Base-by-base conservation (phyloP, 1,140 invertebrate genomes). In the Aradophagus sp. region DNA sequence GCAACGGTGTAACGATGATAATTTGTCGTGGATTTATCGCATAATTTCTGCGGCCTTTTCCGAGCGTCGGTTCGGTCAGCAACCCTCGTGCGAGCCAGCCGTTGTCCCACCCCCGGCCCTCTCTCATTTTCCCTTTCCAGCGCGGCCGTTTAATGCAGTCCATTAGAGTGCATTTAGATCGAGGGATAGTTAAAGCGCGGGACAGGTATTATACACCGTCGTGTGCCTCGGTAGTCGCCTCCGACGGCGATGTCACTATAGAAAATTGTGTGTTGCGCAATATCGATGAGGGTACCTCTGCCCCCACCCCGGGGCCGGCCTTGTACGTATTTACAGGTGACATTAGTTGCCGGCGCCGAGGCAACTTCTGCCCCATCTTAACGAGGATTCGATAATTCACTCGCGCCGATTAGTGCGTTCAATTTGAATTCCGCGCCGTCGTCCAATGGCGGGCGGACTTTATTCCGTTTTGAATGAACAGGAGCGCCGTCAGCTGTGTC, bases 151-250 rank as follows among this genome's bases (percentile, higher is more conserved):
- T 80, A 80, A 78, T 77, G 75, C 78, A 75, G 78, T 75, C 78
- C 77, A 77, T 76, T 76, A 82, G 81, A 82, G 82, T 82, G 80
- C 81, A 83, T 84, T 83, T 84, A 82, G 81, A 84, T 84, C 80
- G 77, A 76, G 78, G 77, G 79, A 83, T 84, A 81, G 81, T 82
- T 83, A 79, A 82, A 81, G 77, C 76, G 73, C 72, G 61, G 75
- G 23, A 68, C 73, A 77, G 75, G 75, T 77, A 78, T n/a, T n/a
- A n/a, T 47, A 71, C 50, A 62, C 45, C 31, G 47, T 38, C 69
- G 14, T 42, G 14, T 48, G 71, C 34, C 31, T 20, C 61, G 48
- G 52, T 62, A 68, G 58, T 56, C 41, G 48, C 47, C 47, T 65
- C 61, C 65, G 59, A 68, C 41, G 56, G 34, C 66, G 70, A 68